Percentiles rank a stretch among this genome's conserved stretches.
Evolutionary conservation across 2,797 vertebrate genomes (phyloP).

Genomic region (Monodelphis domestica): DNA sequence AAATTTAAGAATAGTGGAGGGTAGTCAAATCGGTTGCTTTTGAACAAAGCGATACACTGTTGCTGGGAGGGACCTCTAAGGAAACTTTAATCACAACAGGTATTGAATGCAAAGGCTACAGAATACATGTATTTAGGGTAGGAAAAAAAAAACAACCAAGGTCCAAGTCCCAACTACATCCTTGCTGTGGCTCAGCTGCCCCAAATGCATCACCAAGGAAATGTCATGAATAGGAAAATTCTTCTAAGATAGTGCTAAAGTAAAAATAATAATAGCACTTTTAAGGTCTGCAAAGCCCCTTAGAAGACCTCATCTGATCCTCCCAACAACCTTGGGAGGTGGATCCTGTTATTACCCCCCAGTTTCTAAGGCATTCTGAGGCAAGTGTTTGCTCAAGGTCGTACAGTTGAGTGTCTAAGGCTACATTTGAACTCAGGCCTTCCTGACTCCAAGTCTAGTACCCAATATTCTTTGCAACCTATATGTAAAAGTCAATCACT

Average conservation of each 20-base stretch:
- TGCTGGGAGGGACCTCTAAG: neutral
- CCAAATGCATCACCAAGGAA: neutral
- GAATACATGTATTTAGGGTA: neutral
- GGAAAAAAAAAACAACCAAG: neutral
- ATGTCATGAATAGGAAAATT: neutral
- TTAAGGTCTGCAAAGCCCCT: neutral
- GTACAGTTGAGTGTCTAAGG: neutral
- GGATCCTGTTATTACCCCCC: neutral
- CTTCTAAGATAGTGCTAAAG: neutral
- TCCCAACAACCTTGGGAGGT: no score
- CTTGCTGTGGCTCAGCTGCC: neutral
- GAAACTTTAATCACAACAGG: neutral
- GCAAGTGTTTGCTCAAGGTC: neutral
- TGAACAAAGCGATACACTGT: neutral
- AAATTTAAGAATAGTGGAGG: neutral
- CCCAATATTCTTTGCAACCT: neutral
- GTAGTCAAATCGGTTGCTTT: constrained; percentile 8
- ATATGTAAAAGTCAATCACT: neutral
- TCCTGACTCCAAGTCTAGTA: neutral
- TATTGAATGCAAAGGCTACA: neutral
- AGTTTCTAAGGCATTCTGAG: neutral
- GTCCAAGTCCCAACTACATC: neutral
- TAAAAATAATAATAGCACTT: neutral
- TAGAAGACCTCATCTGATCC: neutral
- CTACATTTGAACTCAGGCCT: neutral